Conservation (phyloP, 2,888 invertebrate genomes). For the Aphodius granarius region DNA sequence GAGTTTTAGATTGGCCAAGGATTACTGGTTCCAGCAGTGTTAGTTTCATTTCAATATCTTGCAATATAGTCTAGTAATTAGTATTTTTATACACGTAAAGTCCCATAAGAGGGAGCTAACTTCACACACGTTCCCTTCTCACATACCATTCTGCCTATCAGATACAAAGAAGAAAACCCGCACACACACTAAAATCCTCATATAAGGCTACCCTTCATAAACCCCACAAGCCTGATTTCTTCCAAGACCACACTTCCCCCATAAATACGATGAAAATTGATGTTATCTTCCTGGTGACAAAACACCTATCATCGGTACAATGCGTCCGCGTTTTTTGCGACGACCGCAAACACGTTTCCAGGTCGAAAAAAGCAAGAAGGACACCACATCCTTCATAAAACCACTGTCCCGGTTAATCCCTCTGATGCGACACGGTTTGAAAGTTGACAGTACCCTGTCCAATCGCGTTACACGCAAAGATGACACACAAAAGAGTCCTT, state of each 20-base stretch:
- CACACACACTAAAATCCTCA: too few species aligned
- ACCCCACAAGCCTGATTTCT: too few species aligned
- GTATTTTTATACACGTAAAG: too few species aligned
- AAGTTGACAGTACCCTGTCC: background rate
- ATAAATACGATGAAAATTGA: background rate
- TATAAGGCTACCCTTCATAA: too few species aligned
- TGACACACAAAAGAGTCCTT: background rate
- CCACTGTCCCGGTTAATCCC: background rate
- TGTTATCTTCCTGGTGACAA: background rate
- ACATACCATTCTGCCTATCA: too few species aligned
- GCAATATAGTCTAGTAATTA: too few species aligned
- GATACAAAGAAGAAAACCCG: too few species aligned
- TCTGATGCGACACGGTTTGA: background rate
- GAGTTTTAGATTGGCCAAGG: too few species aligned
- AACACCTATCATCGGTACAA: background rate
- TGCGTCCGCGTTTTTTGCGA: background rate
- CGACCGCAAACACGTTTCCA: background rate
- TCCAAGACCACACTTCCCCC: background rate
- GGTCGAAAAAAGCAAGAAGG: background rate
- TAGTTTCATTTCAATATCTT: too few species aligned
- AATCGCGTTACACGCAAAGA: background rate
- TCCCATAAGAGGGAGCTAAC: too few species aligned
- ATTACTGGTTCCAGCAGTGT: too few species aligned
- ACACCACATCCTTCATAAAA: background rate
- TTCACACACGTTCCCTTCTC: too few species aligned